Evolutionary conservation across 2,797 vertebrate genomes (phyloP).

Genomic region (Mionectes olivaceus): DNA sequence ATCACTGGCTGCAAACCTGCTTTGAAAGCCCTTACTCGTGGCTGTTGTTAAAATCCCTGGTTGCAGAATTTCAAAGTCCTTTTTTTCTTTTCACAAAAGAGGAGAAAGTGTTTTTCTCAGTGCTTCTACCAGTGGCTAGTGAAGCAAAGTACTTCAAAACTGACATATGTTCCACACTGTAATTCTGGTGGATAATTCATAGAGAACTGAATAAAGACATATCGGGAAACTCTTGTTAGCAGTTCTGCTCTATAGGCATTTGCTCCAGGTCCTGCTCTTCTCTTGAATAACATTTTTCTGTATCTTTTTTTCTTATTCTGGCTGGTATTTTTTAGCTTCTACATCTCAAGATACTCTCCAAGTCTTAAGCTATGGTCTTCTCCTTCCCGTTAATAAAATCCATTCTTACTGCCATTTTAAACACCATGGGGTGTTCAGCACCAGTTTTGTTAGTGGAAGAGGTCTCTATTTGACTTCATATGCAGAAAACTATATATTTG

Average conservation of each 20-base stretch:
- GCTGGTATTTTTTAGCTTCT: neutral
- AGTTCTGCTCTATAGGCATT: neutral
- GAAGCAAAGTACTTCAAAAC: neutral
- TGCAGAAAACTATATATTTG: neutral
- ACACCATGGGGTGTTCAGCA: neutral
- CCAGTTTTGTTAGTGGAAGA: neutral
- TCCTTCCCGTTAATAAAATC: neutral
- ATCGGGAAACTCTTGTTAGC: neutral
- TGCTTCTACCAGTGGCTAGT: neutral
- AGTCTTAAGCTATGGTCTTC: neutral
- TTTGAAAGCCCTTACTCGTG: neutral
- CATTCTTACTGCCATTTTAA: neutral
- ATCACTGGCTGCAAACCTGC: neutral
- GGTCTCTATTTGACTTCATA: neutral
- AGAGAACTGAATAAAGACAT: neutral
- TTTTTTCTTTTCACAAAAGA: neutral
- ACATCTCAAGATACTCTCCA: neutral
- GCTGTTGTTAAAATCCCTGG: neutral
- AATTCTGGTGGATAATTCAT: neutral
- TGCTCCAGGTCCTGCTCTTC: neutral
- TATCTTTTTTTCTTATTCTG: neutral
- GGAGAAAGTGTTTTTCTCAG: neutral
- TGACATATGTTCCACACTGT: neutral
- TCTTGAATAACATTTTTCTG: neutral
- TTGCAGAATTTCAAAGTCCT: neutral